phyloP scores from a whole-genome alignment of 2,113 vertebrate species.

The Dromiciops gliroides region DNA sequence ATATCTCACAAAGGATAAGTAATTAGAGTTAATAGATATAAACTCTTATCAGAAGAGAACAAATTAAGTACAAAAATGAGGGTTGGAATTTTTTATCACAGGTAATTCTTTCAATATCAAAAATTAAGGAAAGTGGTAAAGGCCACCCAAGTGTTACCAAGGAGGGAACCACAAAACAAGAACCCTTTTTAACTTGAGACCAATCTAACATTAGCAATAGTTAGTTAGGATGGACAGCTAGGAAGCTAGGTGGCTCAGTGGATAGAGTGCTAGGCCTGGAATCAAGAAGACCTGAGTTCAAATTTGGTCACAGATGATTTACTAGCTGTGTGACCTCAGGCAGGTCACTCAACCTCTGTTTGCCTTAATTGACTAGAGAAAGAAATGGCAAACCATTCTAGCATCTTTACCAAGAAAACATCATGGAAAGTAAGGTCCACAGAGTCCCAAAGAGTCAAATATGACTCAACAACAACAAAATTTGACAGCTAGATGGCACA shows the following conservation, averaged over 20 bases:
- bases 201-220: neutral
- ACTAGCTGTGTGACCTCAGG: neutral
- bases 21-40: constrained; percentile 18
- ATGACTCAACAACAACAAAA: neutral
- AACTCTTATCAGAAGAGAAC: neutral
- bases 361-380: neutral
- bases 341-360: neutral
- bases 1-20: constrained; percentile 23
- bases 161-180: neutral
- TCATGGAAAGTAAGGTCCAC: neutral
- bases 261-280: neutral
- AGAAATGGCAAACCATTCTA: neutral
- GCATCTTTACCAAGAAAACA: neutral
- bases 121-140: constrained; percentile 9
- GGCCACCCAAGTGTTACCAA: neutral
- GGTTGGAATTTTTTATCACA: neutral
- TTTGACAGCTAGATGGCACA: neutral
- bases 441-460: neutral
- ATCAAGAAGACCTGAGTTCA: neutral
- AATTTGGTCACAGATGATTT: neutral
- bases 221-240: neutral
- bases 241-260: neutral
- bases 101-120: constrained; percentile 2
- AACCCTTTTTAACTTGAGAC: neutral
- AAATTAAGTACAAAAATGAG: neutral